Percentiles rank a stretch among this genome's conserved stretches.
Conservation (phyloP, 2,797 vertebrate species). For the Oceanodroma leucorhoa region DNA sequence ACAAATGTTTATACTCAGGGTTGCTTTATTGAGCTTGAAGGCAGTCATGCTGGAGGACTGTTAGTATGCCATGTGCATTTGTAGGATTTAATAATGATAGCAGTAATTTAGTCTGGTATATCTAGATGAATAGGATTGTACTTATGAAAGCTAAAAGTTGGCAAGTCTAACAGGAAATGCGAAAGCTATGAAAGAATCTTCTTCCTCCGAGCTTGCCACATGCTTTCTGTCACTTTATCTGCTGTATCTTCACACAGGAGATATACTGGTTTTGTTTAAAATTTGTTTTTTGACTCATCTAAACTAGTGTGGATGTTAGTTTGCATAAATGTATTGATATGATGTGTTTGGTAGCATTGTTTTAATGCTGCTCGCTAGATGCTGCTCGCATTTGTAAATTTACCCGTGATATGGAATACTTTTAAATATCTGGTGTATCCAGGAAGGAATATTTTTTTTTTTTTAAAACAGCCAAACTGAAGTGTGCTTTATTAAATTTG, state of each 20-base stretch:
- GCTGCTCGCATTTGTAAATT: background rate
- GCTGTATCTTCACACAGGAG: background rate
- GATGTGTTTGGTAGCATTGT: background rate
- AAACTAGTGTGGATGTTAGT: background rate
- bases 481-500: background rate
- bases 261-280: background rate
- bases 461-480: background rate
- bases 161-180: background rate
- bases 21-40: background rate
- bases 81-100: background rate
- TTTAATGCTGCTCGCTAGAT: background rate
- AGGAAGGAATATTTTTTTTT: background rate
- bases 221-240: background rate
- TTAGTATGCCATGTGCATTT: background rate
- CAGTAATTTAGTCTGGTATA: background rate
- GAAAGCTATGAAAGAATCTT: background rate
- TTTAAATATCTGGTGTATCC: background rate
- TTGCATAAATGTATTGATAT: background rate
- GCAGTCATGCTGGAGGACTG: background rate
- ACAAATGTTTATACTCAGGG: background rate
- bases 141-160: background rate
- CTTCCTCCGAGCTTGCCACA: background rate
- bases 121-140: background rate
- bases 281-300: background rate
- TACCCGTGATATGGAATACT: rapidly evolving